phyloP scores from a whole-genome alignment of 2,113 vertebrate genomes.

The Ancistrus triradiatus region DNA sequence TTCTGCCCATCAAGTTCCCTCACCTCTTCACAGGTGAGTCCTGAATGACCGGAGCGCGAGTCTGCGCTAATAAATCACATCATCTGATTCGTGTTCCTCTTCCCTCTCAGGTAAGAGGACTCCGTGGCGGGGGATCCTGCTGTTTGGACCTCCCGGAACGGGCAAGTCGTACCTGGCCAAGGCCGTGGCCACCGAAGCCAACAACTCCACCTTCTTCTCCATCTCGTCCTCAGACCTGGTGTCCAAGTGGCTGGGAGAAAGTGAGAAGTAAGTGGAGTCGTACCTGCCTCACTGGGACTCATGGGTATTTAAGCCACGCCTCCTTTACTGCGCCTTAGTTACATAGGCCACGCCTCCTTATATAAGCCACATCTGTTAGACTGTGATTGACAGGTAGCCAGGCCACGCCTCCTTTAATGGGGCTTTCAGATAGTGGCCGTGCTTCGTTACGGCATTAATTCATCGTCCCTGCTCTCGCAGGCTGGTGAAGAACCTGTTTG shows the following conservation, averaged over 20 bases:
- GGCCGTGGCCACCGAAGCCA: constrained; percentile 96
- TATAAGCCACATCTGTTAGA: neutral
- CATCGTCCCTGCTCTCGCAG: too few relatives aligned
- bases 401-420: too few relatives aligned
- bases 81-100: constrained; percentile 3
- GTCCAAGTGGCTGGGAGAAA: constrained; percentile 98
- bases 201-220: constrained; percentile 97
- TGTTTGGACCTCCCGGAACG: constrained; percentile 97
- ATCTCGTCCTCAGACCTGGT: constrained; percentile 95
- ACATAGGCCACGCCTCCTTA: neutral
- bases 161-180: constrained; percentile 97
- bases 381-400: too few relatives aligned
- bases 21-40: constrained; percentile 91
- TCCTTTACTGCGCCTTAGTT: neutral
- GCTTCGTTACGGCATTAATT: too few relatives aligned
- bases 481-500: constrained; percentile 94
- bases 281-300: too few relatives aligned
- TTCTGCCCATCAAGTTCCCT: constrained; percentile 96
- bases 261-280: constrained; percentile 98
- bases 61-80: too few relatives aligned
- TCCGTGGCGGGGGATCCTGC: constrained; percentile 93
- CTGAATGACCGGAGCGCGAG: too few relatives aligned
- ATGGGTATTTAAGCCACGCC: neutral
- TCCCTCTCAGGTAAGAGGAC: constrained; percentile 85
- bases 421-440: too few relatives aligned